Evolutionary conservation across 1,140 invertebrate genomes (phyloP), one percentile per base, ranked within the genome.

Genomic region (Zaprionus taronus): DNA sequence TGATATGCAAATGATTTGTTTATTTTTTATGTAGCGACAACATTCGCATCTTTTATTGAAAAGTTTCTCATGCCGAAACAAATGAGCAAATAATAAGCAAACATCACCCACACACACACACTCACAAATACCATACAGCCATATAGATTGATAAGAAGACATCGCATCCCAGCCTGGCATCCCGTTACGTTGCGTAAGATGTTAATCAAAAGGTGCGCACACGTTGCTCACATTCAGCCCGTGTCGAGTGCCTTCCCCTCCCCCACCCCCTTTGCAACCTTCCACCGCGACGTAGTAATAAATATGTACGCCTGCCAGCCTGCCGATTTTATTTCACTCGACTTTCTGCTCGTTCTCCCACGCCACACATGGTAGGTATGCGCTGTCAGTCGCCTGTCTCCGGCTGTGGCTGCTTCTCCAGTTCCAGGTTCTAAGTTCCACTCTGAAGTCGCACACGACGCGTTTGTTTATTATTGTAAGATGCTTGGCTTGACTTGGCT

Each of bases 1-100:
- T 86, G 83, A 80, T 81, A 86, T 86, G 83, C 77, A 86, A 86
- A 86, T 86, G 73, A 86, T 86, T 87, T 86, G 83, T 86, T 86
- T 83, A 80, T 79, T 85, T 86, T 78, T 77, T 70, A 51, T 79
- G 72, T 69, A 75, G 72, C 73, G 71, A 73, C 81, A 83, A 80
- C 81, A 71, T 51, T 77, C 68, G 66, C 67, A 70, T 60, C 67
- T 69, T 83, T 86, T 87, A 86, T 86, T 87, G 83, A 86, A 86
- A 86, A 86, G 79, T 86, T 86, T 57, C 65, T 66, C 47, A 41
- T 68, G 71, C 61, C 62, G 51, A 67, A 65, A 73, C 58, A 79
- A 87, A 86, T 83, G 83, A 87, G 83, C 76, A 85, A 86, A 81
- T 86, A 85, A 85, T 81, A 79, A 85, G 79, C 69, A 72, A 41